Evolutionary conservation across 53 echinoderm and acorn worm genomes (phyloP), one percentile per base, ranked within the genome.

Genomic region (Paracentrotus lividus): DNA sequence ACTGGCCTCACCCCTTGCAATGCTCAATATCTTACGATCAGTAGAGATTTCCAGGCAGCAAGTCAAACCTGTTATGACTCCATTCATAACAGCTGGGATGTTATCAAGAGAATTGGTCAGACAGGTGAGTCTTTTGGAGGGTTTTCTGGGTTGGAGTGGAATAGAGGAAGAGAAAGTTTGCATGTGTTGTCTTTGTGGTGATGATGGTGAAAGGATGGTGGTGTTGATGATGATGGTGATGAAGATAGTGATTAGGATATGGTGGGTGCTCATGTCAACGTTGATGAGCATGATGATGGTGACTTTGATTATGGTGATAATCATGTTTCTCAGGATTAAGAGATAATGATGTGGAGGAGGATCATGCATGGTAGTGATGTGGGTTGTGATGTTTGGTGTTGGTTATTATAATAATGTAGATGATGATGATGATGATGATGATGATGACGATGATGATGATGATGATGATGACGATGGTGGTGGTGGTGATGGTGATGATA

Each of bases 61-160:
- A 93, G 95, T 31, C 92, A 94, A 26, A 52, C 91, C 77, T 98
- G 98, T 51, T 84, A 92, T 49, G 90, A 96, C 58, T 89, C 94
- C 0, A 95, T 98, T n/a, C 65, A 95, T 55, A 85, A 42, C 8
- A 96, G 96, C 84, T 98, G 98, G 98, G 97, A 95, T 76, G 88
- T 85, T 49, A 94, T 98, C 13, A 91, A 92, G 27, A 87, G 57
- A 26, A 93, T 96, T 45, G 97, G 93, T 27, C 88, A 95, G 78
- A 85, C 97, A 58, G 94, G 98, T 86, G 57, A 93, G 95, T 60
- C 96, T 90, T 24, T 84, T 94, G 76, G 72, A 96, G 45, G 93
- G 98, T 84, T n/a, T n/a, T n/a, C n/a, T n/a, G n/a, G n/a, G n/a
- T n/a, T n/a, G n/a, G n/a, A n/a, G n/a, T n/a, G n/a, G n/a, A n/a